Evolutionary conservation across 2,888 invertebrate genomes (phyloP).

Genomic region (Rotaria socialis): DNA sequence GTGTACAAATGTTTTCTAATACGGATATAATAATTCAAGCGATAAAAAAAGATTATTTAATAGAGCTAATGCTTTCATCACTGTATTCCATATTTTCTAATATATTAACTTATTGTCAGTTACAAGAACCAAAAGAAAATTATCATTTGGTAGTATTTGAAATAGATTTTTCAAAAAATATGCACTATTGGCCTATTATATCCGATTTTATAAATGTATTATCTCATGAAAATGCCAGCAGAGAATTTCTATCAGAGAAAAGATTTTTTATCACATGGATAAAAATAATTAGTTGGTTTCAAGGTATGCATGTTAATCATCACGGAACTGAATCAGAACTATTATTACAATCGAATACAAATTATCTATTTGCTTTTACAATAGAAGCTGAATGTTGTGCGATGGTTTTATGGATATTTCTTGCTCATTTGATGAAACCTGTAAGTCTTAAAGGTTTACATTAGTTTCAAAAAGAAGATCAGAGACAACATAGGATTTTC

Average conservation of each 20-base stretch:
- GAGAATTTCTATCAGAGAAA: background rate
- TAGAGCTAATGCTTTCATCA: background rate
- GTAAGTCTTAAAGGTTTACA: background rate
- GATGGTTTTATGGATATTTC: background rate
- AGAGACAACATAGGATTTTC: background rate
- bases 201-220: background rate
- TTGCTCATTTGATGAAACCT: background rate
- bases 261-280: background rate
- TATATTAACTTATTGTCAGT: background rate
- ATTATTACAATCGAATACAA: background rate
- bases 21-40: background rate
- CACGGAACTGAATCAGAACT: background rate
- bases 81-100: background rate
- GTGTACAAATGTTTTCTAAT: background rate
- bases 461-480: too few relatives aligned
- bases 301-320: slow-evolving; percentile 11
- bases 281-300: background rate
- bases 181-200: background rate
- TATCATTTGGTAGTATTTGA: background rate
- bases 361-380: background rate
- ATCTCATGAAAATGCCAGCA: background rate
- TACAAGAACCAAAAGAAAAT: background rate
- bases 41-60: background rate
- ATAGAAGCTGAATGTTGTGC: background rate
- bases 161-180: background rate